Base-by-base conservation (phyloP, 2,113 vertebrate genomes). In the Pterocles gutturalis region DNA sequence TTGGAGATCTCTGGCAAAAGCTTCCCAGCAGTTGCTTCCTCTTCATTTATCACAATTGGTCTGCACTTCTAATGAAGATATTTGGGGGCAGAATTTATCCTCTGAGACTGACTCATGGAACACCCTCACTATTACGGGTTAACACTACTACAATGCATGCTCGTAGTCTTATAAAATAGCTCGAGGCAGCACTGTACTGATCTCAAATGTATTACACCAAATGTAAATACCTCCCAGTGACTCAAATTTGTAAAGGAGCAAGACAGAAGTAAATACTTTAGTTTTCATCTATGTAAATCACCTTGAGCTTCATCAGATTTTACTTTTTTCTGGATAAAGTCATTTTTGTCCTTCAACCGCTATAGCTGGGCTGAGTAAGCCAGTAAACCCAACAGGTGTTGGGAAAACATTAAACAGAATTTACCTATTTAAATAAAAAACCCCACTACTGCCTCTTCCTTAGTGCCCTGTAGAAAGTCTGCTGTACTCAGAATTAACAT, bases 231-330 rank as follows among this genome's bases (percentile, higher is more conserved):
- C 26, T 38, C 19, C 14, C 9, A 12, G 66, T 1, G 9, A 36
- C 33, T 11, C 1, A 0, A 49, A 38, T 11, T 28, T 28, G 20
- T 11, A 34, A 66, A 66, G 13, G 6, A 65, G 29, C 11, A 48
- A 49, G 29, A 8, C 0, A 0, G 5, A 46, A 69, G 29, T 20
- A 55, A 70, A 55, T 5, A 55, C 5, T 1, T 55, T 9, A 8
- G 25, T 2, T 70, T 83, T 31, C 24, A 43, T 18, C 49, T 43
- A 2, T 0, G 11, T 20, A 34, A 49, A 41, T 5, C 49, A 46
- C 49, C 55, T 20, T 24, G 62, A 76, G 20, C 38, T 22, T 2
- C n/a, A 34, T 38, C 33, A 66, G 33, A 29, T 53, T 58, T 22
- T 28, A 22, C 36, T 36, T 1, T 22, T 43, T 72, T 38, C 15